Evolutionary conservation across 2,797 vertebrate species (phyloP).

Genomic region (Onychomys leucogaster): DNA sequence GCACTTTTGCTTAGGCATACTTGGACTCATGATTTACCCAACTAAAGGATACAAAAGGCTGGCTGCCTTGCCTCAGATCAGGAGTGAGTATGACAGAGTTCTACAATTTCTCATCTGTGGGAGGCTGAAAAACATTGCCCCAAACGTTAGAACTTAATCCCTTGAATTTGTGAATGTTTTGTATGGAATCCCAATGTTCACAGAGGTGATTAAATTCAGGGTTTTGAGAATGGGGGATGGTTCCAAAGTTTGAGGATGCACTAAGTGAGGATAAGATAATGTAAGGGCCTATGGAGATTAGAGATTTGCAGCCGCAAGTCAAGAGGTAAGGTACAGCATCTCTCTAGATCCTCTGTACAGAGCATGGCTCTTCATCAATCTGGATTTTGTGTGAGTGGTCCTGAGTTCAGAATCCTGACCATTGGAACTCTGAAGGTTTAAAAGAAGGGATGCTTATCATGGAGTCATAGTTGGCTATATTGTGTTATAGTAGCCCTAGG

Average conservation of each 20-base stretch:
- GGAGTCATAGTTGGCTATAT: background rate
- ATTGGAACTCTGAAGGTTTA: background rate
- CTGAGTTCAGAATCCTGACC: background rate
- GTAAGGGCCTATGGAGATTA: background rate
- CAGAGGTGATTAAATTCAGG: background rate
- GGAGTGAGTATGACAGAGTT: background rate
- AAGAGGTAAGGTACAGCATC: background rate
- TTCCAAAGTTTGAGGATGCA: background rate
- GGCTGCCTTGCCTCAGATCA: background rate
- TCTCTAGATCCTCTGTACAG: background rate
- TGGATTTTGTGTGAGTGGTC: background rate
- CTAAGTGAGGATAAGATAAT: background rate
- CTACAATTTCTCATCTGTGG: background rate
- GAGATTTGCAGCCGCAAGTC: background rate
- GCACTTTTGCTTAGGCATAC: background rate
- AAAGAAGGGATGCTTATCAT: background rate
- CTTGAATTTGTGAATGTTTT: background rate
- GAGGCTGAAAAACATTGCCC: background rate
- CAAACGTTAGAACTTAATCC: background rate
- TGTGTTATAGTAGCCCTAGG: background rate
- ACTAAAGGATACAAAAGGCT: background rate
- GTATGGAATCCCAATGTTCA: background rate
- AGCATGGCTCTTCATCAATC: background rate
- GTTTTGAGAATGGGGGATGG: background rate
- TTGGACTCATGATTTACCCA: background rate